Conservation (phyloP, 2,888 invertebrate species). For the Salticus scenicus region DNA sequence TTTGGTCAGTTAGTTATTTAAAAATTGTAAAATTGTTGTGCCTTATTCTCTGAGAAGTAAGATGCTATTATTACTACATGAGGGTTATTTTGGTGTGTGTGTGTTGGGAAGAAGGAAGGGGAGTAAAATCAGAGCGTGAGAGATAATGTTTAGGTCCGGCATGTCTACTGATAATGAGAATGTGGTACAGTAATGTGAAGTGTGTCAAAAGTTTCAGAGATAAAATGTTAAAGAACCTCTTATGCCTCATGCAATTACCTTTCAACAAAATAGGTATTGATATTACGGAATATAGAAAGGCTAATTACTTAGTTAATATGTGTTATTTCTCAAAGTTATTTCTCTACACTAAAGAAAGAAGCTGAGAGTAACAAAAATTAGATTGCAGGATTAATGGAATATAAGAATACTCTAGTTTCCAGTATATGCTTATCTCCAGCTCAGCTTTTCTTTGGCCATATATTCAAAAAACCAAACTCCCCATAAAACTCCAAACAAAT, state of each 20-base stretch:
- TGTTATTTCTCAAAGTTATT: slow-evolving; percentile 20
- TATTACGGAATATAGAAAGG: too few relatives aligned
- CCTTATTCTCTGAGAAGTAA: not conserved
- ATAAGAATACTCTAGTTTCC: too few relatives aligned
- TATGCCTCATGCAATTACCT: slow-evolving; percentile 26
- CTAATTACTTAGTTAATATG: not conserved
- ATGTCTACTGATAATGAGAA: slow-evolving; percentile 30
- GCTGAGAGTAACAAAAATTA: too few relatives aligned
- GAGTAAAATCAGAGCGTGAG: slow-evolving; percentile 14
- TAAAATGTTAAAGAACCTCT: slow-evolving; percentile 7
- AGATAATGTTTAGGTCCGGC: slow-evolving; percentile 38
- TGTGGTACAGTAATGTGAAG: slow-evolving; percentile 22
- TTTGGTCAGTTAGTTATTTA: slow-evolving; percentile 1
- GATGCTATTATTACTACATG: slow-evolving; percentile 12
- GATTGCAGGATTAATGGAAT: too few relatives aligned
- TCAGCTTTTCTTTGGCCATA: too few relatives aligned
- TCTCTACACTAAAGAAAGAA: too few relatives aligned
- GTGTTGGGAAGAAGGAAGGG: too few relatives aligned
- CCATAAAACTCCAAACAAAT: not conserved
- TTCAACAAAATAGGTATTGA: slow-evolving; percentile 10
- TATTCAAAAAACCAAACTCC: not conserved
- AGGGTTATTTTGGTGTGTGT: not conserved
- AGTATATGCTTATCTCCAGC: too few relatives aligned
- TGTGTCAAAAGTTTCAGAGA: slow-evolving; percentile 31
- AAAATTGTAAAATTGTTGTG: not conserved